Evolutionary conservation across 2,113 vertebrate genomes (phyloP), one percentile per base, ranked within the genome.

Genomic region (Alexandromys fortis): DNA sequence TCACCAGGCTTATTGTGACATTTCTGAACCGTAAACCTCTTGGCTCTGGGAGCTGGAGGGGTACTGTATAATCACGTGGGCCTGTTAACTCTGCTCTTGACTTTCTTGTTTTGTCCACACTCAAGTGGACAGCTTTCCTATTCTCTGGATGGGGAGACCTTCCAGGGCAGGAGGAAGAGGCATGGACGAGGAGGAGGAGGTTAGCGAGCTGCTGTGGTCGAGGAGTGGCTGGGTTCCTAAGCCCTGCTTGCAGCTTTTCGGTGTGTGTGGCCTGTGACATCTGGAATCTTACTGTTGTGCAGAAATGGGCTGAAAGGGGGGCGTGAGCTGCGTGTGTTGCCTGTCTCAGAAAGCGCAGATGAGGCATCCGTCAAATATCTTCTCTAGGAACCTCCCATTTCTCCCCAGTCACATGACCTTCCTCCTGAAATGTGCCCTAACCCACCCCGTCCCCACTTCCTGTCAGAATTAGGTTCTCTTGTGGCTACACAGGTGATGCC

Each of bases 121-220:
- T 30, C 47, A 42, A 93, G 83, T 26, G 55, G 52, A 73, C 35
- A 93, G 26, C 35, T 91, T 76, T 76, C 49, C 13, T 49, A 0
- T 86, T 78, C 42, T 49, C 90, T 86, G 42, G 52, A 77, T 92
- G 16, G 77, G 76, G 45, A 92, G 58, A 42, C 61, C 58, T 91
- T 12, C 55, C 14, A 70, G 19, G 88, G 58, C 90, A 79, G 81
- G 73, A 93, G 78, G 67, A 94, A 93, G 79, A 96, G 33, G 28
- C 21, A 30, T 73, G 70, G 55, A 19, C 14, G 19, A 65, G 49
- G 52, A 70, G 75, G 19, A 30, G 67, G 67, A 14, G 49, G 79
- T 28, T 47, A 61, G 83, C 30, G 52, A 83, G 63, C 78, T 73
- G 70, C 79, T 58, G n/a, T 61, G 38, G 72, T 63, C 33, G 19